Conservation (phyloP, 2,888 invertebrate species). For the Ferdinandea cuprea region DNA sequence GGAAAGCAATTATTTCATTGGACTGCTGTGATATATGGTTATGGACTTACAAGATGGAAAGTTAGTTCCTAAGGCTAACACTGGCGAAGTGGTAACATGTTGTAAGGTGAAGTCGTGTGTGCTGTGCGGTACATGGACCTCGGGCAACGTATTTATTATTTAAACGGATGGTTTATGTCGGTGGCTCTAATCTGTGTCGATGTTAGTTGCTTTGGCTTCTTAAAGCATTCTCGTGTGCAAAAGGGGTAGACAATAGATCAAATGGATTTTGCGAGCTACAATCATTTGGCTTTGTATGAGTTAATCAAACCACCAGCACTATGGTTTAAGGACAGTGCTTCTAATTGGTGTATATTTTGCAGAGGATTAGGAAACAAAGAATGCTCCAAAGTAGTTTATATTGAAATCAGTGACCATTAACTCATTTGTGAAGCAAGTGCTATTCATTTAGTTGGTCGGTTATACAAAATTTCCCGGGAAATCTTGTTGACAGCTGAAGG, state of each 20-base stretch:
- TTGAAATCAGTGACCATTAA: too few relatives aligned
- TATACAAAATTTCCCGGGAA: too few relatives aligned
- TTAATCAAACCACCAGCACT: background rate
- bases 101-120: constrained; percentile 19
- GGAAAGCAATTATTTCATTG: constrained; percentile 73
- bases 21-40: constrained; percentile 69
- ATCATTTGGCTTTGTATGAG: background rate
- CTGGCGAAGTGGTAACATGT: constrained; percentile 59
- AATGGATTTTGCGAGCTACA: background rate
- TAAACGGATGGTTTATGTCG: constrained; percentile 31
- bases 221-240: too few relatives aligned
- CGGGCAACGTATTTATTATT: constrained; percentile 59
- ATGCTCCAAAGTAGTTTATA: too few relatives aligned
- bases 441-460: too few relatives aligned
- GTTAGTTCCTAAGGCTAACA: constrained; percentile 30
- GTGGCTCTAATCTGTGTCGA: background rate
- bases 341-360: too few relatives aligned
- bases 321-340: too few relatives aligned
- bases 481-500: too few relatives aligned
- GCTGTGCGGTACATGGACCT: background rate
- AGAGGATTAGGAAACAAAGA: too few relatives aligned
- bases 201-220: background rate
- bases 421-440: too few relatives aligned
- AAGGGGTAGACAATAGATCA: background rate
- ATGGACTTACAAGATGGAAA: constrained; percentile 64